Conservation (phyloP, 2,888 invertebrate genomes). For the Hemistola chrysoprasaria region DNA sequence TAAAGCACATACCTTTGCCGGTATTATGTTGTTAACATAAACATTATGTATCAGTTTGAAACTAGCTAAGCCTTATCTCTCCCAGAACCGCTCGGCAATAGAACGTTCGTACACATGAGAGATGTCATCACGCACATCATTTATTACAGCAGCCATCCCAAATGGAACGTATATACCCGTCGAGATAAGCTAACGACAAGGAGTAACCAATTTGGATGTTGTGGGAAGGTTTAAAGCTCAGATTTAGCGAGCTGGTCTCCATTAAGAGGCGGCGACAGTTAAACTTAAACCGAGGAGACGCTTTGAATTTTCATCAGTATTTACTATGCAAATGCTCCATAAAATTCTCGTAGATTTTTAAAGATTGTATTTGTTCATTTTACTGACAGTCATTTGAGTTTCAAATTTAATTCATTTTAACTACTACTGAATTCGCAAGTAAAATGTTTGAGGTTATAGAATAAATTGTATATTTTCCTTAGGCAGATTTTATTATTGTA, state of each 20-base stretch:
- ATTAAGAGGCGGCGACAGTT: constrained; percentile 54
- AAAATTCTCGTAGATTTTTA: constrained; percentile 40
- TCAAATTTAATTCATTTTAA: constrained; percentile 17
- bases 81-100: constrained; percentile 16
- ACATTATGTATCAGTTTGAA: constrained; percentile 5
- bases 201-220: constrained; percentile 57
- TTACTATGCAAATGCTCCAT: constrained; percentile 48
- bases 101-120: constrained; percentile 21
- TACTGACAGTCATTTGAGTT: constrained; percentile 23
- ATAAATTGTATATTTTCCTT: neutral
- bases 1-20: too few relatives aligned
- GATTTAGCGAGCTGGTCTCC: constrained; percentile 54
- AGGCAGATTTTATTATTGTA: too few relatives aligned
- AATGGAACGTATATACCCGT: constrained; percentile 36
- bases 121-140: constrained; percentile 25
- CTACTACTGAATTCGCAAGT: constrained; percentile 11
- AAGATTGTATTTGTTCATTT: constrained; percentile 31
- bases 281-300: constrained; percentile 49
- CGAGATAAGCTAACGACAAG: constrained; percentile 54
- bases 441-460: constrained; percentile 1
- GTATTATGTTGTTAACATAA: neutral
- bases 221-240: constrained; percentile 49
- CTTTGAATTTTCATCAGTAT: constrained; percentile 52
- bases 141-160: constrained; percentile 25
- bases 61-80: constrained; percentile 12